Conservation (phyloP, 2,797 vertebrate genomes). For the Silurus aristotelis region DNA sequence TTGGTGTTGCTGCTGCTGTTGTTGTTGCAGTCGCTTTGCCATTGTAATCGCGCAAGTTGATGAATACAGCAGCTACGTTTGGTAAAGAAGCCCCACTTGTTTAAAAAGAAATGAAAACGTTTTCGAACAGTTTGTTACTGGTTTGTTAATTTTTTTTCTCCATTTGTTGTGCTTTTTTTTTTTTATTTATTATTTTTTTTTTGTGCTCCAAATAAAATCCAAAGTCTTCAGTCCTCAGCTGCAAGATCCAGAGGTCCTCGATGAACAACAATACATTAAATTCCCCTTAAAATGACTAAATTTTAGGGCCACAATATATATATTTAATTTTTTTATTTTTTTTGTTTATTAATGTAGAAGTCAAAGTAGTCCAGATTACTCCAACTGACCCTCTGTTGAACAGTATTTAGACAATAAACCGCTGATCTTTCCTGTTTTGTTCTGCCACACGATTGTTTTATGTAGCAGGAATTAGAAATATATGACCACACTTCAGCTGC, state of each 20-base stretch:
- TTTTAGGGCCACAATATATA: no score
- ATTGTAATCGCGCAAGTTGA: not conserved
- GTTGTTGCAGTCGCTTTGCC: not conserved
- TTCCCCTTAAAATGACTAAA: no score
- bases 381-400: not conserved
- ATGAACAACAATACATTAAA: no score
- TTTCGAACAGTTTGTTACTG: not conserved
- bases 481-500: not conserved
- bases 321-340: no score
- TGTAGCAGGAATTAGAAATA: not conserved
- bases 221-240: no score
- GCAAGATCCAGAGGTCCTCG: no score
- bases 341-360: not conserved
- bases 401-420: not conserved
- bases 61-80: not conserved
- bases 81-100: not conserved
- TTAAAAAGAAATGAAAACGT: not conserved
- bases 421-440: not conserved
- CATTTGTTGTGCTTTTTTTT: no score
- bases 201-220: no score
- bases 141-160: not conserved
- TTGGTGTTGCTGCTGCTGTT: not conserved
- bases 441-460: not conserved
- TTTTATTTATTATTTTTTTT: no score
- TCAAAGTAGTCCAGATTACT: not conserved